Base-by-base conservation (phyloP, 2,888 invertebrate genomes). In the Cephus pulcher region DNA sequence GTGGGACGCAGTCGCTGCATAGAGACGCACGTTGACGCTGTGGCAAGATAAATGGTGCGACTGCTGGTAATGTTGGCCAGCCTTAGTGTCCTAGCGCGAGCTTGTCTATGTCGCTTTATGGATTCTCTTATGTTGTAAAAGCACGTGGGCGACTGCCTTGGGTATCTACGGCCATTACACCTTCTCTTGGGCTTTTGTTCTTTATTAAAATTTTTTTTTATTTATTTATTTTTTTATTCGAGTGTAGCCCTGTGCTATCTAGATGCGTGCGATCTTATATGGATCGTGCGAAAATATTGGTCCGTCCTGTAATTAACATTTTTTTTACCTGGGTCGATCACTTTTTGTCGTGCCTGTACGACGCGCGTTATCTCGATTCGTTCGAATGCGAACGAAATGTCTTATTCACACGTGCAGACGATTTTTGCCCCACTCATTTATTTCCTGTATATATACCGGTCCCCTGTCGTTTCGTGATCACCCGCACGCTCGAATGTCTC, bases 41-140 rank as follows among this genome's bases (percentile, higher is more conserved):
- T 23, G 23, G 23, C 23, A 56, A 71, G 71, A 71, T 71, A 71
- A 71, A 71, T 71, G 71, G 71, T 71, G 56, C 23, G 56, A 56
- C 56, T 56, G 56, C 56, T 56, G 56, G 23, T 56, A 56, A 56
- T 56, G 56, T 23, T 56, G 56, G 23, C 56, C 71, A 34, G 71
- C 3, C 71, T 11, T 12, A 35, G 70, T 70, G 70, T 70, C 70
- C 70, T 71, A 71, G 71, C 40, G 15, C 40, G 40, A 23, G 15
- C 56, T 56, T 56, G 56, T 56, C 56, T 56, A 56, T 23, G 56
- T 56, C 56, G 56, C 23, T 56, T 56, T 56, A 56, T 56, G 56
- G 56, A 56, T 56, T 56, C 23, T 56, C 23, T 23, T 23, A 56
- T 56, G 23, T 56, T 23, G 56, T 56, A 56, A 56, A 56, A 56